Conservation (phyloP, 2,888 invertebrate species). For the Stictocephala bisonia region DNA sequence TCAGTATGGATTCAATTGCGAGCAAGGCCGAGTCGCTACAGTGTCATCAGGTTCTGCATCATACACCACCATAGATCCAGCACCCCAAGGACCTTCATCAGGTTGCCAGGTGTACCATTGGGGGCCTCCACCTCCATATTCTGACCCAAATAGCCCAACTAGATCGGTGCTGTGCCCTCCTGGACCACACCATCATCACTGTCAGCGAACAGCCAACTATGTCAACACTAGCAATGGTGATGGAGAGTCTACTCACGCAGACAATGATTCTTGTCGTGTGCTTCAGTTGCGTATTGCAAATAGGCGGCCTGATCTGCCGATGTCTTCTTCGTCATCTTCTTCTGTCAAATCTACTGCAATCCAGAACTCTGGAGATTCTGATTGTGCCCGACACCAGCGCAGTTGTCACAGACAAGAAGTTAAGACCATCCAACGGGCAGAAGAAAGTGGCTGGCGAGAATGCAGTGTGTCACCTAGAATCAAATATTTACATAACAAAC, state of each 20-base stretch:
- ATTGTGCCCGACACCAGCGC: not conserved
- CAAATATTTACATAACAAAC: constrained; percentile 65
- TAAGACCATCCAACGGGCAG: not conserved
- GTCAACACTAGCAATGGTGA: constrained; percentile 2
- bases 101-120: constrained; percentile 68
- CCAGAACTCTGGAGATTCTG: not conserved
- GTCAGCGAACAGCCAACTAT: constrained; percentile 1
- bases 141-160: constrained; percentile 60
- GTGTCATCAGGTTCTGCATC: constrained; percentile 54
- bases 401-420: not conserved
- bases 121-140: constrained; percentile 90
- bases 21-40: constrained; percentile 58
- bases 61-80: constrained; percentile 62
- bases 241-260: not conserved
- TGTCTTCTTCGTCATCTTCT: constrained; percentile 34
- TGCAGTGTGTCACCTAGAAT: constrained; percentile 63
- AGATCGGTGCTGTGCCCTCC: constrained; percentile 32
- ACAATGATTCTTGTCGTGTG: constrained; percentile 10
- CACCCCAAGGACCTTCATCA: constrained; percentile 44
- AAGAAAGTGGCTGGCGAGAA: not conserved
- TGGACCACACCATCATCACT: constrained; percentile 39
- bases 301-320: constrained; percentile 10
- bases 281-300: constrained; percentile 16
- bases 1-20: constrained; percentile 74
- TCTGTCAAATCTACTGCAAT: not conserved